phyloP scores from a whole-genome alignment of 2,113 vertebrate genomes.

The Neoarius graeffei region DNA sequence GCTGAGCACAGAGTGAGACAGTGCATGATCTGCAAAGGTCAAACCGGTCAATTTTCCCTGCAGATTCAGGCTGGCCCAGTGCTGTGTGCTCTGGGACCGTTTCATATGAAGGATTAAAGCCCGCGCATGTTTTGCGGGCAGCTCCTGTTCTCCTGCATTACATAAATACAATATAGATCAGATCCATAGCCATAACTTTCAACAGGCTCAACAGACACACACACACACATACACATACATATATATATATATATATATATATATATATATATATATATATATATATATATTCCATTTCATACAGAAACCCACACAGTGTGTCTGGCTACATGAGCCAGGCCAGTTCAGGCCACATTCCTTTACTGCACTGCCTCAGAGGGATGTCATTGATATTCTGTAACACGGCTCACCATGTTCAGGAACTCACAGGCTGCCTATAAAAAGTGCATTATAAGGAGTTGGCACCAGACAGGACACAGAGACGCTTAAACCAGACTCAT shows the following conservation, averaged over 20 bases:
- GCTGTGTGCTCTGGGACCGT: no score
- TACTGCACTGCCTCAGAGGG: constrained; percentile 43
- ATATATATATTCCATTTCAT: not conserved
- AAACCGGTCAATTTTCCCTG: no score
- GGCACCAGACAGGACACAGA: constrained; percentile 55
- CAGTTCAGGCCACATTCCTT: constrained; percentile 24
- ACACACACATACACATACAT: no score
- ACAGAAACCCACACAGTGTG: not conserved
- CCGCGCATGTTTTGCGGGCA: no score
- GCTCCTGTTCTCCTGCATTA: no score
- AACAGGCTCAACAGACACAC: not conserved
- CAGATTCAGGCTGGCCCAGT: no score
- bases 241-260: no score
- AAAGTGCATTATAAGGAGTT: constrained; percentile 67
- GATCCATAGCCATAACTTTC: not conserved
- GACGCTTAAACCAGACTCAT: constrained; percentile 39
- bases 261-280: not conserved
- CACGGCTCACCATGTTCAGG: constrained; percentile 68
- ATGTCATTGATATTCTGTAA: constrained; percentile 72
- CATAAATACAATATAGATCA: not conserved
- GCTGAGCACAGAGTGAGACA: no score
- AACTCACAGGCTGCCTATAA: constrained; percentile 70
- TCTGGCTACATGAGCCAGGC: constrained; percentile 14
- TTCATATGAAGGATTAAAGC: no score
- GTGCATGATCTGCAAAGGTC: no score